Evolutionary conservation across 2,888 invertebrate genomes (phyloP).

Genomic region (Aspidapion aeneum): DNA sequence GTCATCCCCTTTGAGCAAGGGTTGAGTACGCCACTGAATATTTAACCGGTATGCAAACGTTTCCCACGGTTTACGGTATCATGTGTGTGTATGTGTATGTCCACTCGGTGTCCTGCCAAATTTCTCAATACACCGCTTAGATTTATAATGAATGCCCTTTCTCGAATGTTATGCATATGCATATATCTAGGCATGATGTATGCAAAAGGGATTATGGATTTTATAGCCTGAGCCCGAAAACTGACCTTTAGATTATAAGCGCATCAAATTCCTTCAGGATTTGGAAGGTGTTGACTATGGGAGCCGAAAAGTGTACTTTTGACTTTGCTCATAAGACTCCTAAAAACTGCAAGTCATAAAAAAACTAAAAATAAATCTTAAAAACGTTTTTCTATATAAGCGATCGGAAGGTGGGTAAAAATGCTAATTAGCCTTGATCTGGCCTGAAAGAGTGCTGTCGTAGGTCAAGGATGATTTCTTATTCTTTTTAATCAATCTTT

Average conservation of each 20-base stretch:
- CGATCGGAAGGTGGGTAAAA: too few relatives aligned
- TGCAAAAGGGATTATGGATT: conserved; percentile 21
- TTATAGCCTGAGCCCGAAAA: conserved; percentile 9
- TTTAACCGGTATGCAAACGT: conserved; percentile 23
- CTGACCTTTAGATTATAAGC: conserved; percentile 16
- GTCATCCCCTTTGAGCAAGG: too few relatives aligned
- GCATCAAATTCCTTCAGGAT: conserved; percentile 16
- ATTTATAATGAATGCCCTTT: conserved; percentile 17
- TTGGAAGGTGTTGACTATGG: too few relatives aligned
- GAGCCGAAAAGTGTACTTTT: too few relatives aligned
- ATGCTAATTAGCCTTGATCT: too few relatives aligned
- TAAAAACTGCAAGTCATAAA: too few relatives aligned
- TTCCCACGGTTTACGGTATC: conserved; percentile 25
- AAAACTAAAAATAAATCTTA: too few relatives aligned
- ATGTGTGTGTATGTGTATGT: conserved; percentile 25
- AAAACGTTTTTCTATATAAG: too few relatives aligned
- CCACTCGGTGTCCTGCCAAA: conserved; percentile 24
- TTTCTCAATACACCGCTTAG: conserved; percentile 24
- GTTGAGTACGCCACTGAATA: conserved; percentile 18
- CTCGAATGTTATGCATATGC: conserved; percentile 5
- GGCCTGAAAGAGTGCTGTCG: too few relatives aligned
- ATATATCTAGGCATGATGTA: conserved; percentile 14
- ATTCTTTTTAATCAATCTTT: too few relatives aligned
- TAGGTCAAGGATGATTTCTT: too few relatives aligned
- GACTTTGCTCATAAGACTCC: too few relatives aligned